Evolutionary conservation across 2,113 vertebrate genomes (phyloP).

Genomic region (Hydropotes inermis): DNA sequence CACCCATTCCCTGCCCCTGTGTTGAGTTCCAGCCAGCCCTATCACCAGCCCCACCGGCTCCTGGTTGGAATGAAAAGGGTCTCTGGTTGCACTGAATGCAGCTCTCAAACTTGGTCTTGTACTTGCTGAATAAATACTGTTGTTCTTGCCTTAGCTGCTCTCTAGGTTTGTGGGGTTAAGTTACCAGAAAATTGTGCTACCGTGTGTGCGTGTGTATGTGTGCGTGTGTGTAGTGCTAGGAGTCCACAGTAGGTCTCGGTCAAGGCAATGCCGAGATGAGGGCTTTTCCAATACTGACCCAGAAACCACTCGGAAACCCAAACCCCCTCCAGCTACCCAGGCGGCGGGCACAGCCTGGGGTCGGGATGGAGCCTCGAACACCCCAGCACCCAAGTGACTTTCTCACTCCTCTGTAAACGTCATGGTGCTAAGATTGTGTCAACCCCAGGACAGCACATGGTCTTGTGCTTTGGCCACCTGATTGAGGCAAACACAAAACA

Average conservation of each 20-base stretch:
- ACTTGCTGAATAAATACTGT: slow-evolving; percentile 78
- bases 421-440: slow-evolving; percentile 78
- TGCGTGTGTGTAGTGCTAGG: slow-evolving; percentile 73
- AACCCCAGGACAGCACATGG: slow-evolving; percentile 21
- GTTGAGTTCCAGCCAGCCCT: slow-evolving; percentile 17
- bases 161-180: slow-evolving; percentile 77
- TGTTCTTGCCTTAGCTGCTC: slow-evolving; percentile 78
- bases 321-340: slow-evolving; percentile 36
- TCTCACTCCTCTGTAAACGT: slow-evolving; percentile 58
- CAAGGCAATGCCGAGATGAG: slow-evolving; percentile 57
- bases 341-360: slow-evolving; percentile 36
- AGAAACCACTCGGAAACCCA: slow-evolving; percentile 45
- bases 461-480: slow-evolving; percentile 64
- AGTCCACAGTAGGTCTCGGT: slow-evolving; percentile 66
- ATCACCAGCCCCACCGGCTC: neutral
- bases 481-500: slow-evolving; percentile 68
- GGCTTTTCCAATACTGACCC: slow-evolving; percentile 52
- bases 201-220: slow-evolving; percentile 61
- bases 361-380: neutral
- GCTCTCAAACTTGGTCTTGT: slow-evolving; percentile 75
- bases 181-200: slow-evolving; percentile 73
- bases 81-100: slow-evolving; percentile 71
- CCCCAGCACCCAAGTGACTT: slow-evolving; percentile 63
- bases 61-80: slow-evolving; percentile 31
- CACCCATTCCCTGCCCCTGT: neutral